These are phyloP conservation scores for Tor tambroides DNA, from an alignment of 2,113 vertebrate genomes.

Conservation along the genomic window DNA sequence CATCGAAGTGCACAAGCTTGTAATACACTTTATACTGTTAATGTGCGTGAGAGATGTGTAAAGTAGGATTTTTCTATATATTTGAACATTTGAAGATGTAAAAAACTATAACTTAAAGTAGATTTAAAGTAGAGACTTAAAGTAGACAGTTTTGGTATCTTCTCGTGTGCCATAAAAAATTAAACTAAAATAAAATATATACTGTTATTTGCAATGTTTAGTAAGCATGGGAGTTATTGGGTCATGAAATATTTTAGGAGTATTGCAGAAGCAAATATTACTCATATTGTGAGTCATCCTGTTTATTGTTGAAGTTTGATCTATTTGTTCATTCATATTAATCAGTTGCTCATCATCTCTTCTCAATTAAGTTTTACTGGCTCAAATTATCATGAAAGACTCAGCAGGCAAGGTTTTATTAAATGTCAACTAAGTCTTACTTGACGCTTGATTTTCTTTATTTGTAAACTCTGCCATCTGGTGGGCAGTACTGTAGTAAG, in stretches of 20 bases:
- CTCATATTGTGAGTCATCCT: background rate
- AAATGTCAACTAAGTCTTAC: background rate
- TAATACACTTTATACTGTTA: background rate
- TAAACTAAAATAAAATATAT: too few species aligned
- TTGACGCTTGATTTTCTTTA: background rate
- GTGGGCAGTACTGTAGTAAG: background rate
- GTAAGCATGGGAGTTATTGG: too few species aligned
- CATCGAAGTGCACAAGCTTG: background rate
- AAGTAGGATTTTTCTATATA: background rate
- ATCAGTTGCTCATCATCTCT: background rate
- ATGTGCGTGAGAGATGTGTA: background rate
- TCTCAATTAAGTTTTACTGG: background rate
- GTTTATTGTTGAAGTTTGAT: background rate
- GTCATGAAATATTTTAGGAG: background rate
- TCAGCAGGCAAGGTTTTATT: background rate
- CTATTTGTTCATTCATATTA: background rate
- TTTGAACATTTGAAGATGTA: background rate
- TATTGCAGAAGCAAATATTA: background rate
- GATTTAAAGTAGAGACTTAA: too few species aligned
- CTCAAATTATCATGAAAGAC: background rate
- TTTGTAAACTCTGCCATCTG: slow-evolving; percentile 20
- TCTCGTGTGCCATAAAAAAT: background rate
- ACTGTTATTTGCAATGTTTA: too few species aligned
- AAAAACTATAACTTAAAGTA: background rate
- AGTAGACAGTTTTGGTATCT: background rate